Conservation (phyloP, 2,113 vertebrate genomes). For the Xyliphius kryptos region DNA sequence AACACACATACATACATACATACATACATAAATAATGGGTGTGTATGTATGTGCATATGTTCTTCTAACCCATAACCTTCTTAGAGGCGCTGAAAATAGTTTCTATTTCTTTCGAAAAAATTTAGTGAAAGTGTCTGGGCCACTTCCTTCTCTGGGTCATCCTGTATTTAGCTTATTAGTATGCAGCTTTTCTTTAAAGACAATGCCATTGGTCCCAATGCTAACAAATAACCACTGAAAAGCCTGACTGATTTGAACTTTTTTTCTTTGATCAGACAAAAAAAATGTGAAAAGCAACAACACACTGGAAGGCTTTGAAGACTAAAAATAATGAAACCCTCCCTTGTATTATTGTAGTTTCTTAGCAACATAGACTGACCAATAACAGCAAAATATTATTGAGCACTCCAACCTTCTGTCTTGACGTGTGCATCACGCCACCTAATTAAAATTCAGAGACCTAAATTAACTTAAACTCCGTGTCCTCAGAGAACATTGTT, state of each 20-base stretch:
- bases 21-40: no score
- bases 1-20: no score
- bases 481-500: neutral
- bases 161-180: slow-evolving; percentile 25
- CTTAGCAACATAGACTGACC: slow-evolving; percentile 10
- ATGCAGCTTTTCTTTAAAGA: slow-evolving; percentile 41
- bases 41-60: neutral
- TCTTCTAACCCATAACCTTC: neutral
- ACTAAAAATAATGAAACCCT: slow-evolving; percentile 14
- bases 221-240: slow-evolving; percentile 53
- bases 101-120: slow-evolving; percentile 22
- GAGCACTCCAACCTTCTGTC: neutral
- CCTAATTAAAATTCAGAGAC: slow-evolving; percentile 15
- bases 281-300: slow-evolving; percentile 42
- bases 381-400: neutral
- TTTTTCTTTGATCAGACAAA: slow-evolving; percentile 52
- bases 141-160: slow-evolving; percentile 22
- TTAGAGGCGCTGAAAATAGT: slow-evolving; percentile 2
- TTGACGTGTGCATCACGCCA: slow-evolving; percentile 3
- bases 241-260: slow-evolving; percentile 14
- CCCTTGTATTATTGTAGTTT: slow-evolving; percentile 9
- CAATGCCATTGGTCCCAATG: slow-evolving; percentile 28
- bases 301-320: slow-evolving; percentile 13
- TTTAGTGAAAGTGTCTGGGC: slow-evolving; percentile 24
- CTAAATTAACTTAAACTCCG: neutral